phyloP scores from a whole-genome alignment of 1,140 invertebrate species.

The Palaemon carinicauda region DNA sequence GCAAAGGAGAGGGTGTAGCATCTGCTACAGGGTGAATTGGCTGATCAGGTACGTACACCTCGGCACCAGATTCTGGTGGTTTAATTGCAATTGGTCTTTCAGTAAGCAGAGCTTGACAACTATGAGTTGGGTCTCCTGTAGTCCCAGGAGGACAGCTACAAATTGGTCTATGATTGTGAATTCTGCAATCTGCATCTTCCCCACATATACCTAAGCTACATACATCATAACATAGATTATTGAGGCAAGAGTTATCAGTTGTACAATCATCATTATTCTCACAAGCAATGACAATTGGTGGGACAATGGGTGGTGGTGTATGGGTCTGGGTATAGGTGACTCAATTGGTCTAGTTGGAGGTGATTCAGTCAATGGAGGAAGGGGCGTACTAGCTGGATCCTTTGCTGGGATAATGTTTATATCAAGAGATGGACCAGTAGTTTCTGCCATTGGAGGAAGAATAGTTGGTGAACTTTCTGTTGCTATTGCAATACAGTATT shows the following conservation, averaged over 20 bases:
- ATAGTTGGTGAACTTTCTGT: slow-evolving; percentile 20
- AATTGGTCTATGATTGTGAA: slow-evolving; percentile 73
- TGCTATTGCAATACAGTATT: slow-evolving; percentile 60
- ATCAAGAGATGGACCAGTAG: not conserved
- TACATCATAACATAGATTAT: slow-evolving; percentile 56
- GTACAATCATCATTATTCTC: slow-evolving; percentile 57
- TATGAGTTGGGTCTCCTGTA: slow-evolving; percentile 70
- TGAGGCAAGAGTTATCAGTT: slow-evolving; percentile 46
- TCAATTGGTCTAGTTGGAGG: not conserved
- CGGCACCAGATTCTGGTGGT: slow-evolving; percentile 83
- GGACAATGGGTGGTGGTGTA: slow-evolving; percentile 75
- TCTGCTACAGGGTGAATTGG: slow-evolving; percentile 41
- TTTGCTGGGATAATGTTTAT: not conserved
- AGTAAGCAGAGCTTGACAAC: slow-evolving; percentile 41
- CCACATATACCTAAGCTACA: slow-evolving; percentile 64
- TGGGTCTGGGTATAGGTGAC: not conserved
- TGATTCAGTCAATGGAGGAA: slow-evolving; percentile 12
- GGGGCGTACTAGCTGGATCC: not conserved
- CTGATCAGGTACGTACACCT: not conserved
- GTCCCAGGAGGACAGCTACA: slow-evolving; percentile 69
- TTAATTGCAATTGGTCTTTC: slow-evolving; percentile 65
- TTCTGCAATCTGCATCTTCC: slow-evolving; percentile 62
- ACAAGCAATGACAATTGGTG: slow-evolving; percentile 71
- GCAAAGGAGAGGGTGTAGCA: not conserved
- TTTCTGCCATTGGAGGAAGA: not conserved